Conservation (phyloP, 2,888 invertebrate species). For the Lepidochrysops patricia region DNA sequence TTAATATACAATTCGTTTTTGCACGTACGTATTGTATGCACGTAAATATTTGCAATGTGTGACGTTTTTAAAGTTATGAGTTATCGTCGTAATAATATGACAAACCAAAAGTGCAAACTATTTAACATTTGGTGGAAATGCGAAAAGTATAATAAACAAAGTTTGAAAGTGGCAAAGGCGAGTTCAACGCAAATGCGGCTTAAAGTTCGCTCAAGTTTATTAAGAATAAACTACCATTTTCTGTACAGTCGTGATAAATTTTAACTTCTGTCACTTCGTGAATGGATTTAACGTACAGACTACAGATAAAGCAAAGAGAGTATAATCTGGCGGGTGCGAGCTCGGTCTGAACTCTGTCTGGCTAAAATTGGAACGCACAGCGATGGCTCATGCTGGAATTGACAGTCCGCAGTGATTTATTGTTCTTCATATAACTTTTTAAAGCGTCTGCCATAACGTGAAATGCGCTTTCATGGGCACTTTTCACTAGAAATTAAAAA, state of each 20-base stretch:
- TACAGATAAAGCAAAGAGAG: constrained; percentile 4
- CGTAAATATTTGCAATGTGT: no score
- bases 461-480: not conserved
- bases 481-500: not conserved
- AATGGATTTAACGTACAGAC: constrained; percentile 11
- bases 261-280: constrained; percentile 12
- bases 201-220: constrained; percentile 1
- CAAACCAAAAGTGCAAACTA: not conserved
- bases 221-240: constrained; percentile 12
- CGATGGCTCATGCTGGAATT: constrained; percentile 6
- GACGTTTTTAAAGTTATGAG: no score
- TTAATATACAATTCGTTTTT: no score
- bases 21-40: no score
- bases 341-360: constrained; percentile 6
- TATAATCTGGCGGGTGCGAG: constrained; percentile 1
- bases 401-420: constrained; percentile 4
- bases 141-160: constrained; percentile 9
- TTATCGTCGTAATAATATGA: not conserved
- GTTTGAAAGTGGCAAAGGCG: constrained; percentile 3
- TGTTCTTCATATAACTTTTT: constrained; percentile 12
- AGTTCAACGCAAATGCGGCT: constrained; percentile 3
- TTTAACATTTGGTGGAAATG: not conserved
- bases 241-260: constrained; percentile 12
- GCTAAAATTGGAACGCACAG: constrained; percentile 5
- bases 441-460: not conserved